Evolutionary conservation across 1,140 invertebrate species (phyloP).

Genomic region (Sweltsa coloradensis): DNA sequence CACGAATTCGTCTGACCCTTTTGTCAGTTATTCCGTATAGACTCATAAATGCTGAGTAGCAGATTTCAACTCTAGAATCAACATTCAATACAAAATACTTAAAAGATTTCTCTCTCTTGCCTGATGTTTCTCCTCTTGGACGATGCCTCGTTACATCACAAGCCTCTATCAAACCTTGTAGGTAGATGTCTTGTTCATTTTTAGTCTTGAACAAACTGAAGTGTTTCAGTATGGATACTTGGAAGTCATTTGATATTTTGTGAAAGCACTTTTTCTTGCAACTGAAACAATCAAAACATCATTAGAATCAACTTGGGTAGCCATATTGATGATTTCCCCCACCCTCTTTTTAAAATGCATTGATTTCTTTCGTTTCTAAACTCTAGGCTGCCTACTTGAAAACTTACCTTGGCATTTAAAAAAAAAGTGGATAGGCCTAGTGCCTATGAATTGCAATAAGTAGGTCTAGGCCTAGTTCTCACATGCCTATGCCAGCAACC

Average conservation of each 20-base stretch:
- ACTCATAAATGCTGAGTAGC: background rate
- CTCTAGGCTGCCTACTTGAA: no score
- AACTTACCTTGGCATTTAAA: no score
- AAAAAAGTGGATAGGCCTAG: no score
- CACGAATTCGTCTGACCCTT: background rate
- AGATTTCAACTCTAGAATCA: background rate
- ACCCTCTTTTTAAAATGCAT: no score
- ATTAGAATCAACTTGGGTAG: no score
- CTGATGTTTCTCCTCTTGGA: background rate
- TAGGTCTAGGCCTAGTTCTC: no score
- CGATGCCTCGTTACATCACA: background rate
- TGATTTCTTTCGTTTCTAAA: no score
- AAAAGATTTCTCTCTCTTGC: background rate
- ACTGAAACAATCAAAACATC: background rate
- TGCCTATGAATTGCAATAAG: no score
- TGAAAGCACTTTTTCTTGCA: background rate
- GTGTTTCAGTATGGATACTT: background rate
- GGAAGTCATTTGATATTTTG: background rate
- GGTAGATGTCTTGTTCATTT: constrained; percentile 2
- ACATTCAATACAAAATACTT: background rate
- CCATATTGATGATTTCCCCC: no score
- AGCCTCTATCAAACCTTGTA: background rate
- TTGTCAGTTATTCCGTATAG: background rate
- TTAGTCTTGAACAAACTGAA: background rate
- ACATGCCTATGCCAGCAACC: no score